Evolutionary conservation across 2,113 vertebrate species (phyloP).

Genomic region (Theropithecus gelada): DNA sequence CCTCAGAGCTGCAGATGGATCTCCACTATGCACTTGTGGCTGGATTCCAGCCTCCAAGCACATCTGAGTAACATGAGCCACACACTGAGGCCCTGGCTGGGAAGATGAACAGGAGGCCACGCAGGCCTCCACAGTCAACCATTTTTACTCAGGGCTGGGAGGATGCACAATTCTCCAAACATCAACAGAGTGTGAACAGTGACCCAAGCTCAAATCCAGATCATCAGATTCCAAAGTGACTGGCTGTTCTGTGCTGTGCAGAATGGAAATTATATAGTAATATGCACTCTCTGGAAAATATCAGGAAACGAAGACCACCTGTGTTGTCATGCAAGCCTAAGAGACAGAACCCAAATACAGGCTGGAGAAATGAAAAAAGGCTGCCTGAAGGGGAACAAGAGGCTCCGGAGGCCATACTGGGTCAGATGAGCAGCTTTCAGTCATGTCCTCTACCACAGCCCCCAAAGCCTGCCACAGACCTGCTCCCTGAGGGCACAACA

Average conservation of each 20-base stretch:
- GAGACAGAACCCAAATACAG: background rate
- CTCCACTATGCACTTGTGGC: too few species aligned
- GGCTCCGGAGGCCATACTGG: too few species aligned
- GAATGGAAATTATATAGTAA: background rate
- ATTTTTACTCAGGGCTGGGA: rapidly evolving
- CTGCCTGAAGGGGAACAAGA: too few species aligned
- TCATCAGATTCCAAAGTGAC: background rate
- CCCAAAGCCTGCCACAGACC: background rate
- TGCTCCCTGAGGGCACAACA: background rate
- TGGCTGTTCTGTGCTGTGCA: background rate
- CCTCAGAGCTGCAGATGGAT: too few species aligned
- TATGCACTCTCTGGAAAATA: background rate
- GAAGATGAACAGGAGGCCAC: background rate
- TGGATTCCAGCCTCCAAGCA: background rate
- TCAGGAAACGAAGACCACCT: too few species aligned
- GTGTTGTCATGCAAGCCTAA: background rate
- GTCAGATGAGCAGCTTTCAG: background rate
- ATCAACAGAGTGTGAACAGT: background rate
- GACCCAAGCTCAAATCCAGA: background rate
- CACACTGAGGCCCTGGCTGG: background rate
- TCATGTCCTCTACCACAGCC: background rate
- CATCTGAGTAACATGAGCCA: too few species aligned
- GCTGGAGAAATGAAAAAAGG: background rate
- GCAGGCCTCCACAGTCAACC: too few species aligned
- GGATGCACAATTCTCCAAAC: background rate